These are phyloP conservation scores for Isoperla grammatica DNA, from an alignment of 2,888 invertebrate genomes.

Conservation along the genomic window DNA sequence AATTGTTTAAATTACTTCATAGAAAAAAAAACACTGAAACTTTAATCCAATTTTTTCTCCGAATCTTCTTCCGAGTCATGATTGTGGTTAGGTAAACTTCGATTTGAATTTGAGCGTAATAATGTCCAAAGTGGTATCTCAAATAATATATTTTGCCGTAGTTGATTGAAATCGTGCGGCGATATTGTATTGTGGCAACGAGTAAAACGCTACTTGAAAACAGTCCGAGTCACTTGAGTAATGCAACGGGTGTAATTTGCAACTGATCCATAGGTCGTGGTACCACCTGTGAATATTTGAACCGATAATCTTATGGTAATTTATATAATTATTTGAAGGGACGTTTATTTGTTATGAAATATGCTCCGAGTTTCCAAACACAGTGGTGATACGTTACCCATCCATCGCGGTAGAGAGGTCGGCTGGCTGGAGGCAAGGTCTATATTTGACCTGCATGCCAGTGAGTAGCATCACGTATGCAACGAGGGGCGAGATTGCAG, in stretches of 20 bases:
- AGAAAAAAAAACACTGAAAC: too few species aligned
- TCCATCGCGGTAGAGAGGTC: too few species aligned
- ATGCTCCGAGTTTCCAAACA: constrained; percentile 12
- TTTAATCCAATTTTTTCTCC: neutral
- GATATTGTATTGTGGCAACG: neutral
- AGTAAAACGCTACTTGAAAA: constrained; percentile 9
- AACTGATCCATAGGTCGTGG: constrained; percentile 11
- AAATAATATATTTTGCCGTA: constrained; percentile 14
- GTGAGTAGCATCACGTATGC: too few species aligned
- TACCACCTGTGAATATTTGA: constrained; percentile 13
- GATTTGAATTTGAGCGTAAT: constrained; percentile 11
- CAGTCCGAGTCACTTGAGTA: constrained; percentile 7
- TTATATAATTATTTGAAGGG: constrained; percentile 8
- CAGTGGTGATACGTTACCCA: neutral
- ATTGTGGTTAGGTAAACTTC: constrained; percentile 15
- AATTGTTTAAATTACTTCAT: too few species aligned
- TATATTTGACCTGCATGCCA: too few species aligned
- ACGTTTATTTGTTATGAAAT: constrained; percentile 13
- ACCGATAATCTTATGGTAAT: constrained; percentile 14
- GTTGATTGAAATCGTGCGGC: constrained; percentile 11
- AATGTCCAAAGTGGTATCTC: constrained; percentile 7
- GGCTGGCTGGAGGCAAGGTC: too few species aligned
- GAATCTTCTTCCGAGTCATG: constrained; percentile 12
- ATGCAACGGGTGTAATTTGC: constrained; percentile 12
- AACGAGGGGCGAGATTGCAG: too few species aligned